A percentile compares a stretch with the other conserved stretches of the same genome.
Conservation (phyloP, 2,797 vertebrate species). For the Sebastes vulpes region DNA sequence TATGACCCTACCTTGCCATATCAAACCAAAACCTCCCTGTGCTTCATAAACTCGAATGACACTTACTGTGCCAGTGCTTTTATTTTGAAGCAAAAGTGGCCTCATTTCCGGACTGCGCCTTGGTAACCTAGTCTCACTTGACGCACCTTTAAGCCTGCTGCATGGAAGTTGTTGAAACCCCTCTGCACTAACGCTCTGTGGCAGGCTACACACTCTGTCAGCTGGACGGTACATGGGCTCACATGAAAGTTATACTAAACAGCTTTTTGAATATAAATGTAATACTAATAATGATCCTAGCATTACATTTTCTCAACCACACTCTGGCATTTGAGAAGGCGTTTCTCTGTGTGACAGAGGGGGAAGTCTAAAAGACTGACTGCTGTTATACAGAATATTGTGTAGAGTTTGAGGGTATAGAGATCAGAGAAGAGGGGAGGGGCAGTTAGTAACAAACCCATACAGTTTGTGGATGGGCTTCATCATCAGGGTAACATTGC, state of each 20-base stretch:
- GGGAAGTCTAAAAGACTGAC: not conserved
- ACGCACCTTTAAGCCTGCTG: not conserved
- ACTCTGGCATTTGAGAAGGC: not conserved
- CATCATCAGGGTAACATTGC: not conserved
- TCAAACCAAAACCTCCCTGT: not conserved
- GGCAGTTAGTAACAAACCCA: not conserved
- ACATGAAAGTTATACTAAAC: not conserved
- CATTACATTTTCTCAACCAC: not conserved
- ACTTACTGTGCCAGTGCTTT: not conserved
- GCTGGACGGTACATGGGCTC: not conserved
- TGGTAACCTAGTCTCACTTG: not conserved
- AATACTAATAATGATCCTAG: not conserved
- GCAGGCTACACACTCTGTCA: not conserved
- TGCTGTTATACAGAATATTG: not conserved
- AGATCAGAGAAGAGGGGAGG: not conserved
- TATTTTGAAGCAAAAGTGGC: conserved; percentile 32
- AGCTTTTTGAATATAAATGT: not conserved
- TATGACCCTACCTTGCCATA: not conserved
- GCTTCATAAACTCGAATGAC: not conserved
- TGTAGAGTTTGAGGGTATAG: not conserved
- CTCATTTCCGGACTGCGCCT: not conserved
- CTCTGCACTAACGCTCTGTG: not conserved
- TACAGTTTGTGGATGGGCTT: not conserved
- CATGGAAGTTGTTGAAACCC: conserved; percentile 43
- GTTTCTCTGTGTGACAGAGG: not conserved